These are phyloP conservation scores for Cygnus buccinator DNA, from an alignment of 2,113 vertebrate species.

Conservation along the genomic window DNA sequence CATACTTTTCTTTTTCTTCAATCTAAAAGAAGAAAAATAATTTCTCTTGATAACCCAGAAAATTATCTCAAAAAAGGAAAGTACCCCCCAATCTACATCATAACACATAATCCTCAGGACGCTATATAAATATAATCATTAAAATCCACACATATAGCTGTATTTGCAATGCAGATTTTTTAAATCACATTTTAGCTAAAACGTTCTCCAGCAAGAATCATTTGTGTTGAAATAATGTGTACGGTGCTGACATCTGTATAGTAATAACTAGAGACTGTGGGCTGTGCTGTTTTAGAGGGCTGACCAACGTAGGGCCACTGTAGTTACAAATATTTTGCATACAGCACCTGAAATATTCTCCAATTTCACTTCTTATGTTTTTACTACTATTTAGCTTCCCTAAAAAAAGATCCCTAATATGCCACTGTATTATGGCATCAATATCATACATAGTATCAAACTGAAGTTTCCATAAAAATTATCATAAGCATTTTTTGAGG, in stretches of 20 bases:
- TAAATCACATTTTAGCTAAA: background rate
- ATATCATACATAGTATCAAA: background rate
- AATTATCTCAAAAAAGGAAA: background rate
- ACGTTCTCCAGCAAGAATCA: background rate
- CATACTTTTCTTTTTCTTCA: background rate
- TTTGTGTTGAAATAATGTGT: background rate
- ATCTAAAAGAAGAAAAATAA: background rate
- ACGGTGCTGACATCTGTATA: background rate
- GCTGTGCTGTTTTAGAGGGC: background rate
- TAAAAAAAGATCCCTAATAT: background rate
- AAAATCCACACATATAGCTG: background rate
- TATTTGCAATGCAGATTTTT: background rate
- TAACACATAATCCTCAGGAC: background rate
- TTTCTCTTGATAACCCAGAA: background rate
- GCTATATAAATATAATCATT: background rate
- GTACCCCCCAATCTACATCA: background rate
- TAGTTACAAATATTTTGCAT: background rate
- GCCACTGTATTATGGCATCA: background rate
- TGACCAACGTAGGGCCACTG: background rate
- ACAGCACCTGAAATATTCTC: background rate
- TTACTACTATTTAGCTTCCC: background rate
- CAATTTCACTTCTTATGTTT: background rate
- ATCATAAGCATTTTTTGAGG: background rate
- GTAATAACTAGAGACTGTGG: background rate
- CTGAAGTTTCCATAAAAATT: background rate